phyloP scores from a whole-genome alignment of 2,113 vertebrate genomes.

The Pelecanoides urinatrix region DNA sequence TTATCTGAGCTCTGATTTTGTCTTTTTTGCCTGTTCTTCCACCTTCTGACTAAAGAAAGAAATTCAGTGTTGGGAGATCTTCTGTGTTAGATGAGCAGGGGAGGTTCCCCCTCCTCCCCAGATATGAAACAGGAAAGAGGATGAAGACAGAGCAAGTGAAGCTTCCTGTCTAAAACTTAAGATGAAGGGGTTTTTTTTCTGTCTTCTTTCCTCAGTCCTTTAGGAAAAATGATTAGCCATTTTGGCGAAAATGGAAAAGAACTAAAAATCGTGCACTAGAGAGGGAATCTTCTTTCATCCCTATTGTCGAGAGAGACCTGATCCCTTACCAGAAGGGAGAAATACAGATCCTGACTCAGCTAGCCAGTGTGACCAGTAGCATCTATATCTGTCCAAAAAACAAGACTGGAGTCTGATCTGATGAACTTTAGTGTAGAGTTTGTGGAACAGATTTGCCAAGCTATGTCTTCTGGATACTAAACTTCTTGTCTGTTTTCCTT shows the following conservation, averaged over 20 bases:
- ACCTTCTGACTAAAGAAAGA: not conserved
- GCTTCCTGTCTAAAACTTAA: not conserved
- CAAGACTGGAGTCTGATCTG: not conserved
- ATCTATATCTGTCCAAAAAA: not conserved
- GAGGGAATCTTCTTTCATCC: not conserved
- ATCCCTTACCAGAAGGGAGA: not conserved
- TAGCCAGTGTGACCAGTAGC: not conserved
- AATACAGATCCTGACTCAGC: not conserved
- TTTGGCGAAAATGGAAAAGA: not conserved
- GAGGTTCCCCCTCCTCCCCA: not conserved
- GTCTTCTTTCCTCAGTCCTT: not conserved
- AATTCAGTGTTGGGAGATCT: not conserved
- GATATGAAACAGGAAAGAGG: not conserved
- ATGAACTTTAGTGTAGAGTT: not conserved
- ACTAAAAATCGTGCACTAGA: not conserved
- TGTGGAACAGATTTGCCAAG: not conserved
- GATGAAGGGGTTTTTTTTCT: not conserved
- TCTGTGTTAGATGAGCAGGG: not conserved
- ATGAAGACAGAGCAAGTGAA: not conserved
- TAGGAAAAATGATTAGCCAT: not conserved
- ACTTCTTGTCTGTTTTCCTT: not conserved
- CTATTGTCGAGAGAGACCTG: not conserved
- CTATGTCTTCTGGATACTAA: not conserved
- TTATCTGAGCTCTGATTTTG: not conserved
- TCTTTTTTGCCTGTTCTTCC: not conserved